Conservation (phyloP, 2,888 invertebrate genomes). For the Orthonychiurus folsomi region DNA sequence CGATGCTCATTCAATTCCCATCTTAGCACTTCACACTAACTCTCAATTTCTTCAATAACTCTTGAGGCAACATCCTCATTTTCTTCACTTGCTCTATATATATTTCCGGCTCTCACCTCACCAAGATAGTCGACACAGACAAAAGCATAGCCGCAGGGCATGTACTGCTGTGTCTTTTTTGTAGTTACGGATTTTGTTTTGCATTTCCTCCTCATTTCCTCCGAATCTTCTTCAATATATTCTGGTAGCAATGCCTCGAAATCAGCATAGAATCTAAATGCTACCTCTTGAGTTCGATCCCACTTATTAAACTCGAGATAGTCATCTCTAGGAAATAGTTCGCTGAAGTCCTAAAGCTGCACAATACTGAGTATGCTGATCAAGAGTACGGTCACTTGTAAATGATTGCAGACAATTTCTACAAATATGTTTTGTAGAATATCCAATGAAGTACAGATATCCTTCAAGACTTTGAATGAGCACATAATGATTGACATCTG, state of each 20-base stretch:
- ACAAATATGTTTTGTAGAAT: not conserved
- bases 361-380: slow-evolving; percentile 4
- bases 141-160: slow-evolving; percentile 6
- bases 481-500: no score
- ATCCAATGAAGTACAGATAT: no score
- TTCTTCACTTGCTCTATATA: not conserved
- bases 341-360: slow-evolving; percentile 8
- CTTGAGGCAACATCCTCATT: slow-evolving; percentile 2
- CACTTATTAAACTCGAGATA: not conserved
- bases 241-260: slow-evolving; percentile 5
- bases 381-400: not conserved
- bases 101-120: not conserved
- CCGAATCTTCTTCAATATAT: not conserved
- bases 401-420: slow-evolving; percentile 7
- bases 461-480: no score
- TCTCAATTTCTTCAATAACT: not conserved
- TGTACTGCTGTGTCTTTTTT: not conserved
- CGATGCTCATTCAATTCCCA: not conserved
- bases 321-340: not conserved
- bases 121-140: slow-evolving; percentile 6
- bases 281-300: not conserved
- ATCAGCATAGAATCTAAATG: slow-evolving; percentile 10
- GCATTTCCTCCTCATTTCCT: not conserved
- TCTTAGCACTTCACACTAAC: not conserved
- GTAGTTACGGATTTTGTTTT: not conserved